Percentiles rank a stretch among this genome's conserved stretches.
These are phyloP conservation scores for Rallus crepitans DNA, from an alignment of 2,797 vertebrate species.

Conservation along the genomic window DNA sequence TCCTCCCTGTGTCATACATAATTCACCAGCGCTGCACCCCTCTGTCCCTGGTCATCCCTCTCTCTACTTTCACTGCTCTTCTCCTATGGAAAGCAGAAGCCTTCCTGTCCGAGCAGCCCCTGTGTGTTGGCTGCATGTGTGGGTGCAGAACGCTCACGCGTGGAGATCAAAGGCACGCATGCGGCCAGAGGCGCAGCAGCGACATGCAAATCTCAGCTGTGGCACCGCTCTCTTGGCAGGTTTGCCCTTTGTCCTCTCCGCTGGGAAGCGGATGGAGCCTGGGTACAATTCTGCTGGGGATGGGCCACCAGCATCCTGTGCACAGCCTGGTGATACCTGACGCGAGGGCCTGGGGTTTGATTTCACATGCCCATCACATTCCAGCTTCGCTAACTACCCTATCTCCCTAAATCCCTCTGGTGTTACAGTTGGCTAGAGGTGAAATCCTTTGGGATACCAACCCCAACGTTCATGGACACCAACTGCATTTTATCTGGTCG, in stretches of 20 bases:
- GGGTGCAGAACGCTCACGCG: fast-evolving
- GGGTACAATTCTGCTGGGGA: fast-evolving
- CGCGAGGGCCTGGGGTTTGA: not conserved
- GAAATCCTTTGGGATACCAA: not conserved
- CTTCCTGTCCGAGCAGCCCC: fast-evolving
- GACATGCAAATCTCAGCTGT: fast-evolving
- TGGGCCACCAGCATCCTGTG: fast-evolving
- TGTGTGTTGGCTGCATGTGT: fast-evolving
- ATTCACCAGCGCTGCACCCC: slow-evolving; percentile 72
- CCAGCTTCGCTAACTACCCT: not conserved
- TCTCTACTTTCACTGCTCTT: not conserved
- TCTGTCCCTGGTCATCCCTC: not conserved
- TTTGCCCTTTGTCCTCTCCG: not conserved
- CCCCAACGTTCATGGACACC: not conserved
- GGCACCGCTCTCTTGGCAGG: fast-evolving
- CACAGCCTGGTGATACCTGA: fast-evolving
- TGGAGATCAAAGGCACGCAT: fast-evolving
- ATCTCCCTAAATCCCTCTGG: slow-evolving; percentile 15
- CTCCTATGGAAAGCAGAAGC: not conserved
- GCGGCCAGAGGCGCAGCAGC: not conserved
- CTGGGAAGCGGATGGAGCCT: fast-evolving
- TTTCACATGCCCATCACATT: not conserved
- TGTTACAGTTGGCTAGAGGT: slow-evolving; percentile 5
- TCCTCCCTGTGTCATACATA: slow-evolving; percentile 75
- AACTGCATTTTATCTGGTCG: not conserved